Evolutionary conservation across 2,888 invertebrate genomes (phyloP).

Genomic region (Amphimallon solstitiale): DNA sequence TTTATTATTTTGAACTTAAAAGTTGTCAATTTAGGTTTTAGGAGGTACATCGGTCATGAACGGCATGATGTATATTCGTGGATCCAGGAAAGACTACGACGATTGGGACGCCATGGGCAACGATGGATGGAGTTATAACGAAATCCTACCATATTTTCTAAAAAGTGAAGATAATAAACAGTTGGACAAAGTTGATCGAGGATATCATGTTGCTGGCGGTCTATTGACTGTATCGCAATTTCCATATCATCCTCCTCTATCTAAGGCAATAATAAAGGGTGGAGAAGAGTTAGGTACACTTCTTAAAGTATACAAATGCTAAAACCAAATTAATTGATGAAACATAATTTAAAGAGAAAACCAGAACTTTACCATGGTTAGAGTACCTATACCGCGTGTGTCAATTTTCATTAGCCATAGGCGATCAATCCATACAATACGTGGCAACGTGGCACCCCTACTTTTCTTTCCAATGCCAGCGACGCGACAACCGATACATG

Average conservation of each 20-base stretch:
- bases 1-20: background rate
- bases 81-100: constrained; percentile 87
- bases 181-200: constrained; percentile 76
- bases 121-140: constrained; percentile 88
- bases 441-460: too few relatives aligned
- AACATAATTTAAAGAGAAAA: too few relatives aligned
- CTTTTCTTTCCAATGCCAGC: too few relatives aligned
- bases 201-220: constrained; percentile 82
- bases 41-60: constrained; percentile 95
- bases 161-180: constrained; percentile 85
- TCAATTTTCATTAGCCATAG: too few relatives aligned
- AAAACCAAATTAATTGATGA: background rate
- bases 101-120: constrained; percentile 88
- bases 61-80: constrained; percentile 96
- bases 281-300: constrained; percentile 78
- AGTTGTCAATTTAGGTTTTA: constrained; percentile 69
- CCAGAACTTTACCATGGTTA: too few relatives aligned
- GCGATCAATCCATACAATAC: too few relatives aligned
- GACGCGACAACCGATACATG: too few relatives aligned
- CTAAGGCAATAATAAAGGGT: constrained; percentile 80
- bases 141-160: constrained; percentile 89
- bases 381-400: too few relatives aligned
- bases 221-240: constrained; percentile 82
- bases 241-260: constrained; percentile 86
- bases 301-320: background rate